A percentile compares a stretch with the other conserved stretches of the same genome.
Evolutionary conservation across 2,888 invertebrate species (phyloP).

Genomic region (Dryomyza anilis): DNA sequence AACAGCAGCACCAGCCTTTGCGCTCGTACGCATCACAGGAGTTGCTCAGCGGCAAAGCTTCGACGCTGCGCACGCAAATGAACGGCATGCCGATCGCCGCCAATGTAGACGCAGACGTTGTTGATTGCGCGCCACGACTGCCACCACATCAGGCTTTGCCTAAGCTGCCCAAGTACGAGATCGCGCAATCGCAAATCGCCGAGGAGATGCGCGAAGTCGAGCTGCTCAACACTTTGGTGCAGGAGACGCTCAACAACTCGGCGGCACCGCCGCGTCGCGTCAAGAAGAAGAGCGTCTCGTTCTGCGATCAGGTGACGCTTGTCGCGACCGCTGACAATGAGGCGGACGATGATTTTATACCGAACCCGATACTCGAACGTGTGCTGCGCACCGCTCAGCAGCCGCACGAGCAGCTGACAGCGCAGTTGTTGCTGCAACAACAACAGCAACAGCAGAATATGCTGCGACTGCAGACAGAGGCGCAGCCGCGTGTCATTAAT

Average conservation of each 20-base stretch:
- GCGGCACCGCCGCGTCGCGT: slow-evolving; percentile 62
- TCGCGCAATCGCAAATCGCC: slow-evolving; percentile 64
- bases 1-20: slow-evolving; percentile 33
- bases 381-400: slow-evolving; percentile 81
- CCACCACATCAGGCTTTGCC: slow-evolving; percentile 47
- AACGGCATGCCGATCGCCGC: slow-evolving; percentile 59
- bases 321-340: slow-evolving; percentile 93
- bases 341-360: slow-evolving; percentile 87
- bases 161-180: slow-evolving; percentile 58
- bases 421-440: slow-evolving; percentile 66
- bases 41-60: slow-evolving; percentile 41
- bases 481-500: slow-evolving; percentile 52
- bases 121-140: slow-evolving; percentile 49
- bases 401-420: slow-evolving; percentile 61
- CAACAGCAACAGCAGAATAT: slow-evolving; percentile 61
- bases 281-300: slow-evolving; percentile 92
- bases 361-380: slow-evolving; percentile 87
- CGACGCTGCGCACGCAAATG: slow-evolving; percentile 63
- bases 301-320: slow-evolving; percentile 91
- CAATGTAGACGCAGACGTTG: slow-evolving; percentile 48
- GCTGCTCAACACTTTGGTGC: slow-evolving; percentile 64
- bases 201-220: slow-evolving; percentile 67
- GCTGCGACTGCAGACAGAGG: slow-evolving; percentile 62
- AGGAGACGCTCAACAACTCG: slow-evolving; percentile 64
- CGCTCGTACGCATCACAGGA: slow-evolving; percentile 58